Percentiles rank a stretch among this genome's conserved stretches.
These are phyloP conservation scores for Thyatira batis DNA, from an alignment of 2,888 invertebrate species.

Conservation along the genomic window DNA sequence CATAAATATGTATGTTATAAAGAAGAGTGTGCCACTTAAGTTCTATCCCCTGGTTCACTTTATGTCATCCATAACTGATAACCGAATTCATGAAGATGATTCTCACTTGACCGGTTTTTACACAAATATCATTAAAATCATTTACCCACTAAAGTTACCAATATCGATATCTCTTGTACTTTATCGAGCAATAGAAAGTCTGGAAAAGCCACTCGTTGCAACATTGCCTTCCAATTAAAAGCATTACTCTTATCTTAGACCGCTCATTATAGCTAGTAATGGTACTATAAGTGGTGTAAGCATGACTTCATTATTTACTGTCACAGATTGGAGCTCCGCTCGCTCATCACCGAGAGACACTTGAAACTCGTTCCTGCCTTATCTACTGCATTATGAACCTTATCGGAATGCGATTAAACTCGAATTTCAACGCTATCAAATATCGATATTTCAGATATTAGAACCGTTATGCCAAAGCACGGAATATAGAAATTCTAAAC, in stretches of 20 bases:
- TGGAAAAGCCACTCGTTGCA: neutral
- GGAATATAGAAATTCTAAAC: neutral
- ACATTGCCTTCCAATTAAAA: constrained; percentile 64
- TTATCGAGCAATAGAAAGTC: neutral
- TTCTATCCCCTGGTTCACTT: too few species aligned
- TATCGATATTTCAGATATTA: neutral
- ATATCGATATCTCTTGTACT: neutral
- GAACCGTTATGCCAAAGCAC: constrained; percentile 1
- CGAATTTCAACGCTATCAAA: neutral
- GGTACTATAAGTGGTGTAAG: constrained; percentile 62
- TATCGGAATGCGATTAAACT: neutral
- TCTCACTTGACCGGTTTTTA: too few species aligned
- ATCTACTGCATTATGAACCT: neutral
- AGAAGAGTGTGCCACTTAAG: too few species aligned
- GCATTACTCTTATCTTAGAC: constrained; percentile 66
- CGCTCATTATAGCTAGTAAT: constrained; percentile 68
- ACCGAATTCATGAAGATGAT: too few species aligned
- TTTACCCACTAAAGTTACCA: neutral
- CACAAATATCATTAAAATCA: too few species aligned
- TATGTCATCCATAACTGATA: too few species aligned
- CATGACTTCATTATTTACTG: constrained; percentile 68
- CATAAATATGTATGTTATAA: too few species aligned
- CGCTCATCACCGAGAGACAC: constrained; percentile 51
- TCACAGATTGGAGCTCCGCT: constrained; percentile 57
- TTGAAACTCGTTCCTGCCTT: constrained; percentile 36